A percentile compares a stretch with the other conserved stretches of the same genome.
phyloP scores from a whole-genome alignment of 2,888 invertebrate genomes.

The Pilophorus perplexus region DNA sequence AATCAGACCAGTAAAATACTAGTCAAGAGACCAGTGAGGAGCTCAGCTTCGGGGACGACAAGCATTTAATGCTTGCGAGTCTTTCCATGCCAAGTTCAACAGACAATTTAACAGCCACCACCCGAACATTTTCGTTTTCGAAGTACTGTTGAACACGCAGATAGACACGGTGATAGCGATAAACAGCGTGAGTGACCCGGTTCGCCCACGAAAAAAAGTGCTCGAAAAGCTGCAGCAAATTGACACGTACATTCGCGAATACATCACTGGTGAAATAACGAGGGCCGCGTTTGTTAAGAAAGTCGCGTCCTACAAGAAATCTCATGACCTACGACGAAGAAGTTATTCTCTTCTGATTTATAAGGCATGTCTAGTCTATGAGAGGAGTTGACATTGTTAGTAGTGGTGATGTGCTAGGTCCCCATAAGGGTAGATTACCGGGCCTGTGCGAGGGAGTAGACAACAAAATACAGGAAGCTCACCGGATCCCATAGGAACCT shows the following conservation, averaged over 20 bases:
- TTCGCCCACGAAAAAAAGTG: background rate
- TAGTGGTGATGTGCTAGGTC: background rate
- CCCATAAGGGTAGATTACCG: background rate
- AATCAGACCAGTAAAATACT: too few species aligned
- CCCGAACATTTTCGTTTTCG: too few species aligned
- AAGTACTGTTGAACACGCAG: background rate
- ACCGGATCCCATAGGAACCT: background rate
- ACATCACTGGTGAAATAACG: background rate
- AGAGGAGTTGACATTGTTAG: background rate
- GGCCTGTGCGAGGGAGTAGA: background rate
- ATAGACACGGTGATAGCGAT: background rate
- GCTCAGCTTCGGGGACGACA: too few species aligned
- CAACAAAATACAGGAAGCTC: background rate
- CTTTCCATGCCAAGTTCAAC: too few species aligned
- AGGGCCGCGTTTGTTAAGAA: background rate
- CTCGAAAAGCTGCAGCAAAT: background rate
- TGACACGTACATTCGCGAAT: background rate
- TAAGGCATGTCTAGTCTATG: background rate
- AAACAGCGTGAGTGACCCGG: background rate
- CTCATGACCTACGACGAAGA: background rate
- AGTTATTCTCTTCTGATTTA: background rate
- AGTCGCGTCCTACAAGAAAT: background rate
- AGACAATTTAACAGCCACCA: too few species aligned
- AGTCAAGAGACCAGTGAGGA: too few species aligned
- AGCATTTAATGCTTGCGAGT: too few species aligned